Evolutionary conservation across 2,113 vertebrate genomes (phyloP), one percentile per base, ranked within the genome.

Genomic region (Chlorodrepanis virens): DNA sequence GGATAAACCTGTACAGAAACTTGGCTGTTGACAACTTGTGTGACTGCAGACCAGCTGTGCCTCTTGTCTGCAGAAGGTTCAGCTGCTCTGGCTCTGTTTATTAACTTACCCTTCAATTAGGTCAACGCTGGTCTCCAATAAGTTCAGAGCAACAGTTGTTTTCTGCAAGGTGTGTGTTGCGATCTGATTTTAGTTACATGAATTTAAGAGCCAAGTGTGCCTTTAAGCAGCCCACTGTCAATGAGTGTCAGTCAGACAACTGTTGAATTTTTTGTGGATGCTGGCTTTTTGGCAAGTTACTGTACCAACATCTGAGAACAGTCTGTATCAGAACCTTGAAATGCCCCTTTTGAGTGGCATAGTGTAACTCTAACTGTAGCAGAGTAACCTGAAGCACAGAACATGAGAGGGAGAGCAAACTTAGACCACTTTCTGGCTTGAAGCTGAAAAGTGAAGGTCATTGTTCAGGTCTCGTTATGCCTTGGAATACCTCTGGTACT

Each of bases 121-220:
- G 24, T 47, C n/a, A 35, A 1, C 42, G 19, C 28, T 1, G 0
- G 3, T 56, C 57, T 80, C 37, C 9, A 67, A 1, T 47, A 82
- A 59, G 9, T 45, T 78, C 25, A 65, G 75, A 65, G 29, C 47
- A 75, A 5, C 21, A 17, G 16, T 49, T 0, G 0, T 28, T 75
- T 87, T 59, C 78, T 94, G 49, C n/a, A 59, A 50, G 59, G 20
- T 59, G 15, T 40, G 61, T 79, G 24, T 75, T 72, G 63, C 45
- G 49, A 2, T 59, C 50, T 83, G n/a, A 39, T 44, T 74, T 64
- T 17, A 39, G 16, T 65, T 65, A 9, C 0, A 1, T 60, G 56
- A 52, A 49, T 57, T 64, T 45, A 54, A 33, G 14, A 89, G 52
- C 19, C 8, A 59, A 22, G 8, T 24, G 5, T 68, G 21, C 57